Conservation (phyloP, 2,113 vertebrate genomes). For the Notarius lentiginosus region DNA sequence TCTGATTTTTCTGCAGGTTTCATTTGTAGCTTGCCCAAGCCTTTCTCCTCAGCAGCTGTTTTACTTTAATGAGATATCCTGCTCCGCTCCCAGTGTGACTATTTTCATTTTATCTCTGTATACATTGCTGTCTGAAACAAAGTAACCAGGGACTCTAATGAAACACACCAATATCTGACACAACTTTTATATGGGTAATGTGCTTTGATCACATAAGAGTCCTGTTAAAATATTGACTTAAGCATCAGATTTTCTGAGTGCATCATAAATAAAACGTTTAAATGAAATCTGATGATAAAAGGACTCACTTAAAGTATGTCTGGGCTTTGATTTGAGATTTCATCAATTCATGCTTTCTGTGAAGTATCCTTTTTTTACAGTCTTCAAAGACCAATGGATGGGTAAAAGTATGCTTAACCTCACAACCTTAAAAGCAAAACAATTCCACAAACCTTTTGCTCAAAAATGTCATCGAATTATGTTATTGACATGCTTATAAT, state of each 20-base stretch:
- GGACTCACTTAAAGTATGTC: neutral
- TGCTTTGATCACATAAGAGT: neutral
- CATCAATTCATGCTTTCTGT: neutral
- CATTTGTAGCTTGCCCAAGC: neutral
- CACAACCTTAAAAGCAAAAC: neutral
- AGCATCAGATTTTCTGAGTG: neutral
- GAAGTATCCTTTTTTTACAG: neutral
- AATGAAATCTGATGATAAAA: neutral
- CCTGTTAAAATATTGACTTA: neutral
- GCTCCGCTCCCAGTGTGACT: neutral
- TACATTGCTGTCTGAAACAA: neutral
- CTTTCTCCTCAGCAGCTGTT: neutral
- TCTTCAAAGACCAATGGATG: neutral
- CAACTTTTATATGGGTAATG: neutral
- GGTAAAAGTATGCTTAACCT: neutral
- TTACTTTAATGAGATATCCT: conserved; percentile 8
- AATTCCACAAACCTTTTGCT: neutral
- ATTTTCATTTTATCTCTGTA: conserved; percentile 8
- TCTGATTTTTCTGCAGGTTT: neutral
- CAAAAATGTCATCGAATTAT: neutral
- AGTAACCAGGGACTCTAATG: neutral
- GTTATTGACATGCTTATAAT: neutral
- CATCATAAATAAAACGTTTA: neutral
- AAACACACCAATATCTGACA: neutral
- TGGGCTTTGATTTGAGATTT: neutral